Conservation (phyloP, 2,113 vertebrate species). For the Channa maculata region DNA sequence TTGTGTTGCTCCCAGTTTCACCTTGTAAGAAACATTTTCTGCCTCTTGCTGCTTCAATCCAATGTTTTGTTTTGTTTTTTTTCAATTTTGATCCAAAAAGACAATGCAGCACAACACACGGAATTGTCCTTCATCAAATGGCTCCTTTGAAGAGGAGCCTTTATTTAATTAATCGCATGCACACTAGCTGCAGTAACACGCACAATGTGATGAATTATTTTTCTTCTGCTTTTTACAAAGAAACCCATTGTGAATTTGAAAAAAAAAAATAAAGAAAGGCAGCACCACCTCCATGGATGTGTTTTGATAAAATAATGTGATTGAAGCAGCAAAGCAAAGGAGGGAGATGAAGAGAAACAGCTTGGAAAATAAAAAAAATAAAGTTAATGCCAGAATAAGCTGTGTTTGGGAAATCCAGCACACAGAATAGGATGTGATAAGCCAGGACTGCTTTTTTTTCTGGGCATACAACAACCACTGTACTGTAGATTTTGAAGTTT, state of each 20-base stretch:
- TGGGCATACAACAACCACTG: slow-evolving; percentile 11
- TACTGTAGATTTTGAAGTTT: slow-evolving; percentile 1
- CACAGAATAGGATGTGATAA: slow-evolving; percentile 44
- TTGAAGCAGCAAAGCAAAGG: slow-evolving; percentile 67
- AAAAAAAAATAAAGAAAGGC: slow-evolving; percentile 64
- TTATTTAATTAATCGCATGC: slow-evolving; percentile 71
- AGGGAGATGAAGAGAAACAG: slow-evolving; percentile 70
- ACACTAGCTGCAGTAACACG: slow-evolving; percentile 57
- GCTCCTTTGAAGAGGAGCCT: slow-evolving; percentile 60
- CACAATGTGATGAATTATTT: slow-evolving; percentile 72
- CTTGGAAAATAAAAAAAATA: slow-evolving; percentile 54
- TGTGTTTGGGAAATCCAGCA: slow-evolving; percentile 55
- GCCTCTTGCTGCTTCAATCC: slow-evolving; percentile 36
- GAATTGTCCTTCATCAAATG: slow-evolving; percentile 51
- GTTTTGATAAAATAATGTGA: slow-evolving; percentile 64
- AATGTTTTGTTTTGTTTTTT: slow-evolving; percentile 48
- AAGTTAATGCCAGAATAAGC: slow-evolving; percentile 52
- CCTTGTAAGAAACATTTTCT: slow-evolving; percentile 64
- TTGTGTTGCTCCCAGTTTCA: slow-evolving; percentile 68
- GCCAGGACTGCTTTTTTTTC: slow-evolving; percentile 16
- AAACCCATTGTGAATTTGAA: slow-evolving; percentile 62
- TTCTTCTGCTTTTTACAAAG: slow-evolving; percentile 63
- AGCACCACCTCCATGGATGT: slow-evolving; percentile 59
- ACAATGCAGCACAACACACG: slow-evolving; percentile 39
- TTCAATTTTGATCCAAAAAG: slow-evolving; percentile 46